Base-by-base conservation (phyloP, 2,888 invertebrate species). In the Parnassius glacialis region DNA sequence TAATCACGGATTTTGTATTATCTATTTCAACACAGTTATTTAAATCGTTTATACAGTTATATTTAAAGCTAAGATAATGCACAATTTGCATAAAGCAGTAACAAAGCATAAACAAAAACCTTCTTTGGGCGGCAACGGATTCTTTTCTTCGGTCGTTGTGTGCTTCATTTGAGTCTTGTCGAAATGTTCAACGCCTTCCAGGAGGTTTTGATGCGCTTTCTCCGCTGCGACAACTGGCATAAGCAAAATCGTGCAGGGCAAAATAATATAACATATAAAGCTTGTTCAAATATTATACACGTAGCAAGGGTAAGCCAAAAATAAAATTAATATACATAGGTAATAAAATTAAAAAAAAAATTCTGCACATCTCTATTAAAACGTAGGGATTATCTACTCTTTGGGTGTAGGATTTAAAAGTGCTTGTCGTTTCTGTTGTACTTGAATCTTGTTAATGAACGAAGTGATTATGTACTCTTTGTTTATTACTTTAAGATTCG, bases 141-240 rank as follows among this genome's bases (percentile, higher is more conserved):
- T 95, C 92, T 96, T 96, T 89, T 95, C 96, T 73, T 93, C 92
- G 10, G 95, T 95, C 65, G 93, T 93, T 2, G 95, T 92, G 79
- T 95, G 95, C 79, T 95, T 95, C 94, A 95, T 94, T 72, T 94
- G 93, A 55, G 92, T 87, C 90, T 94, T 94, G 90, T 95, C 94
- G 78, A 95, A 95, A 73, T 94, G 93, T 79, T 95, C 95, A 61
- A 95, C 94, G 68, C 95, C 95, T 60, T 93, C 94, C 79, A 95
- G 84, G 57, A 95, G 89, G 75, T 94, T 94, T 85, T 94, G 94
- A 78, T 95, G 95, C 65, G 93, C 93, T 86, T 94, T 95, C 90
- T 95, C 95, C 79, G 94, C 94, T 70, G 93, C 93, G 72, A 95
- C 94, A 84, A 94, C 95, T 95, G 85, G 75, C 75, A 73, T 79